Base-by-base conservation (phyloP, 2,888 invertebrate genomes). In the Amorpha juglandis region DNA sequence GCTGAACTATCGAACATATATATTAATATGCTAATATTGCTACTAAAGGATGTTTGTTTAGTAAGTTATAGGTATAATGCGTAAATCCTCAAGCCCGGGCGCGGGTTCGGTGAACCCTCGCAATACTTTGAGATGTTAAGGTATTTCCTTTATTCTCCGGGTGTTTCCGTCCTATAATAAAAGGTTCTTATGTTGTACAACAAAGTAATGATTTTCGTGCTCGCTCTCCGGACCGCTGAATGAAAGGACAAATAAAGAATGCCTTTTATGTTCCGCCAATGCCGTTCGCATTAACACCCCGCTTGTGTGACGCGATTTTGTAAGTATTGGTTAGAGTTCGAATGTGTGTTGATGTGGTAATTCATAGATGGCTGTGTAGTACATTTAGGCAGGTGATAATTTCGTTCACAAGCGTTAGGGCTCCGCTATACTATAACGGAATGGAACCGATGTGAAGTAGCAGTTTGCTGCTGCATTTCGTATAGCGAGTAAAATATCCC, bases 21-120 rank as follows among this genome's bases (percentile, higher is more conserved):
- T 4, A 27, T 27, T 27, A 3, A 27, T 27, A 1, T 27, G 27
- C 27, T 27, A 3, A 27, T 27, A 27, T 27, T 27, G 27, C 27
- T 27, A 4, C 27, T 27, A 27, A 4, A 27, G 27, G 84, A 83
- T 86, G 82, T 87, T 87, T 79, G 78, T n/a, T n/a, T n/a, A n/a
- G 86, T 85, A 84, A 87, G 87, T 86, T 87, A 87, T 87, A 87
- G 74, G 71, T 72, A 70, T 73, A 76, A 81, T 84, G 84, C 83
- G 83, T 84, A 86, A 86, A 86, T 85, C 84, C 79, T 78, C 76
- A 73, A 75, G 66, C 77, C 70, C 48, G 48, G 19, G 48, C 16
- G 68, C 71, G 78, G 76, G 86, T 80, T 83, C 86, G 80, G 79
- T 79, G 88, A 88, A 87, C 87, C 83, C 81, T 80, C 74, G 80